Conservation (phyloP, 2,888 invertebrate genomes). For the Pollenia labialis region DNA sequence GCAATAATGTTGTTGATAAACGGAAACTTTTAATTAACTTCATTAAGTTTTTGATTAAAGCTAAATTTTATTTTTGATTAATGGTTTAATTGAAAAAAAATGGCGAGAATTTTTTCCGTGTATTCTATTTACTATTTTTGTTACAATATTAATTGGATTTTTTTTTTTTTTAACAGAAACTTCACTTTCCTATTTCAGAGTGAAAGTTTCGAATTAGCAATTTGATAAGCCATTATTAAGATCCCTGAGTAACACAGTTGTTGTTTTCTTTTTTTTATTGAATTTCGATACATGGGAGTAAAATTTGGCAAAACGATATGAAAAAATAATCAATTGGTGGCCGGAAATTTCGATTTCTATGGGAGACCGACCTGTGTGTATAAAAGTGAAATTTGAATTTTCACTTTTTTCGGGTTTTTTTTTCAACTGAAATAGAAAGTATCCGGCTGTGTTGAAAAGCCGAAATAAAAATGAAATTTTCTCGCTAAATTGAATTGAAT, state of each 20-base stretch:
- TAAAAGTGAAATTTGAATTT: conserved; percentile 69
- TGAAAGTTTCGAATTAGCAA: conserved; percentile 8
- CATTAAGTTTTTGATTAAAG: too few relatives aligned
- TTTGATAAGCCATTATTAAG: conserved; percentile 54
- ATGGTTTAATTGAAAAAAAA: too few relatives aligned
- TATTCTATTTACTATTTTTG: background rate
- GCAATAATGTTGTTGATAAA: too few relatives aligned
- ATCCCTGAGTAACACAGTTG: conserved; percentile 1
- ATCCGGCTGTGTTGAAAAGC: conserved; percentile 59
- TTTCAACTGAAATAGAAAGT: conserved; percentile 49
- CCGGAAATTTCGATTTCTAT: conserved; percentile 58
- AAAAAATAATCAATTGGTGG: background rate
- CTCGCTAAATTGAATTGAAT: conserved; percentile 7
- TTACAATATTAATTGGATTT: background rate
- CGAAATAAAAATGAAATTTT: background rate
- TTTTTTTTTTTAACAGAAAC: background rate
- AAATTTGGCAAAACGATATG: background rate
- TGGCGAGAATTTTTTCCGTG: background rate
- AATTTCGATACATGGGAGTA: conserved; percentile 38
- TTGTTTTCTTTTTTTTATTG: background rate
- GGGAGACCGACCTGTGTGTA: conserved; percentile 16
- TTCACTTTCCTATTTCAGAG: background rate
- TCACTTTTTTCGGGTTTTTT: conserved; percentile 17
- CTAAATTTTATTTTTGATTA: too few relatives aligned
- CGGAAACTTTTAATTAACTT: too few relatives aligned